These are phyloP conservation scores for Chrysotoxum bicinctum DNA, from an alignment of 2,888 invertebrate genomes.

Conservation along the genomic window DNA sequence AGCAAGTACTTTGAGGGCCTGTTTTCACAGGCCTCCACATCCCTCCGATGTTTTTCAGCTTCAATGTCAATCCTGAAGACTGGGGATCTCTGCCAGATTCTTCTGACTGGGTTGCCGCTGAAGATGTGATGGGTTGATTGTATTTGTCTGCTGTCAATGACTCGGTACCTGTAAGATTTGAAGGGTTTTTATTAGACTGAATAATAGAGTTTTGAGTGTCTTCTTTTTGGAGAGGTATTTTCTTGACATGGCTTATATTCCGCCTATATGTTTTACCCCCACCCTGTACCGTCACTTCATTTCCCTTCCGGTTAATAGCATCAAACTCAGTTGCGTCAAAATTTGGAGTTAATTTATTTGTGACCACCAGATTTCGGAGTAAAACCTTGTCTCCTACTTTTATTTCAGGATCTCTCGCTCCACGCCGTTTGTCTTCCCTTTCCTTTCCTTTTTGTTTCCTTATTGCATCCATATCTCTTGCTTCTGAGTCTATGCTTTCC, in stretches of 20 bases:
- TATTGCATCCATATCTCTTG: constrained; percentile 35
- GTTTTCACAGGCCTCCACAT: background rate
- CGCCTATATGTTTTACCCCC: background rate
- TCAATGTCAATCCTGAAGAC: background rate
- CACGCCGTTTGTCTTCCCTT: constrained; percentile 38
- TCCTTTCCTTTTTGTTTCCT: constrained; percentile 44
- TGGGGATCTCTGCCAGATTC: background rate
- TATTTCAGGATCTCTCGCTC: constrained; percentile 44
- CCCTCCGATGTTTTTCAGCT: constrained; percentile 4
- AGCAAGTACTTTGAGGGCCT: too few species aligned
- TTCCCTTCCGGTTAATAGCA: constrained; percentile 47
- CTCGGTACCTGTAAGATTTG: background rate
- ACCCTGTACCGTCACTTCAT: constrained; percentile 36
- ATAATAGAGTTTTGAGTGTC: too few species aligned
- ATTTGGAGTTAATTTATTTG: constrained; percentile 65
- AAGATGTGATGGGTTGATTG: background rate
- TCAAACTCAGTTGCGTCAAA: constrained; percentile 38
- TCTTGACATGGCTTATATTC: constrained; percentile 14
- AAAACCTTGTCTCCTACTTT: constrained; percentile 46
- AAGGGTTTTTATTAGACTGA: background rate
- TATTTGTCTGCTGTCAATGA: background rate
- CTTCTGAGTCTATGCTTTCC: constrained; percentile 30
- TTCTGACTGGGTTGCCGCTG: background rate
- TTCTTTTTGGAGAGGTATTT: background rate
- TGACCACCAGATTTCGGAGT: constrained; percentile 59